Evolutionary conservation across 2,113 vertebrate species (phyloP).

Genomic region (Toxotes chatareus): DNA sequence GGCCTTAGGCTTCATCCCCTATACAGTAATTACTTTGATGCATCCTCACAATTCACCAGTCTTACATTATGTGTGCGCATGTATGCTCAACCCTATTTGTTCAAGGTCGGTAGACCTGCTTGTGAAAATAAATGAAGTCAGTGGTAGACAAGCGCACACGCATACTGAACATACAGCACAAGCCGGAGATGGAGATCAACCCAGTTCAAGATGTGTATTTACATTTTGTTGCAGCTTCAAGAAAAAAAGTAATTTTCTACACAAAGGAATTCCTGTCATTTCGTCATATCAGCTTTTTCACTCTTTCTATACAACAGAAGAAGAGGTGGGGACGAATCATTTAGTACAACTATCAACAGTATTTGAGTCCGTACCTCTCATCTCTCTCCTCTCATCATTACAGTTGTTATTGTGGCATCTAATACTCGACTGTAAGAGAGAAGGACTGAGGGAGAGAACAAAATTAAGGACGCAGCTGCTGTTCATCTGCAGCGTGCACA

Average conservation of each 20-base stretch:
- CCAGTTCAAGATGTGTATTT: background rate
- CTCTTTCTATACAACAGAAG: background rate
- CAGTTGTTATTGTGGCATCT: background rate
- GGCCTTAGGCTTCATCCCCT: constrained; percentile 43
- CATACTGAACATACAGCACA: background rate
- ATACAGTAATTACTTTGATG: constrained; percentile 50
- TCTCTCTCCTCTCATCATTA: background rate
- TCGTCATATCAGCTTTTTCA: background rate
- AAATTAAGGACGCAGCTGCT: constrained; percentile 58
- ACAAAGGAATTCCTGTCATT: background rate
- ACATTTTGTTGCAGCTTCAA: background rate
- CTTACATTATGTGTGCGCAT: constrained; percentile 24
- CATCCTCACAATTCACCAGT: constrained; percentile 31
- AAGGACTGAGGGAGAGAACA: constrained; percentile 3
- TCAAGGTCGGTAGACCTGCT: constrained; percentile 11
- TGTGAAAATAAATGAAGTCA: background rate
- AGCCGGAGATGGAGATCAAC: background rate
- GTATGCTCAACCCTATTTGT: constrained; percentile 32
- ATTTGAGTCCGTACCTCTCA: background rate
- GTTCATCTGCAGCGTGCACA: background rate
- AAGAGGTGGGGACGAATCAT: background rate
- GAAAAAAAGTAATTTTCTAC: no score
- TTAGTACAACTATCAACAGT: background rate
- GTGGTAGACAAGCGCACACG: background rate
- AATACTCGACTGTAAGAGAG: background rate